Percentiles rank a stretch among this genome's conserved stretches.
Conservation (phyloP, 2,888 invertebrate genomes). For the Synanthedon formicaeformis region DNA sequence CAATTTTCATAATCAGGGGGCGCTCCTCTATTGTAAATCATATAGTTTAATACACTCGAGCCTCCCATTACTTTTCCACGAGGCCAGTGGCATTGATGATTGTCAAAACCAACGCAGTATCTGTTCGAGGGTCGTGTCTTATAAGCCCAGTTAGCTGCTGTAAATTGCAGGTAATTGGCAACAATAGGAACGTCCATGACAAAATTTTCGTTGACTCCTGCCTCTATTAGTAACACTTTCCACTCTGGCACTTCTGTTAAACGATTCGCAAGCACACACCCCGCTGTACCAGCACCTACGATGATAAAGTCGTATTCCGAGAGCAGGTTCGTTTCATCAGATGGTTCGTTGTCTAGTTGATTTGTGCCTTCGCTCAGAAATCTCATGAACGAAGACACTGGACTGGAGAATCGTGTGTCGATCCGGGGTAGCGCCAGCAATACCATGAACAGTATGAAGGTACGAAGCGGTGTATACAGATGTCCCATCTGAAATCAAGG, state of each 20-base stretch:
- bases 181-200: slow-evolving; percentile 82
- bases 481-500: slow-evolving; percentile 42
- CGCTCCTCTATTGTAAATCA: slow-evolving; percentile 83
- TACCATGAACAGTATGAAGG: slow-evolving; percentile 32
- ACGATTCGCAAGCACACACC: slow-evolving; percentile 80
- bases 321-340: slow-evolving; percentile 56
- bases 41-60: slow-evolving; percentile 82
- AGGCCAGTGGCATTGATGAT: slow-evolving; percentile 82
- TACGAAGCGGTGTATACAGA: slow-evolving; percentile 22
- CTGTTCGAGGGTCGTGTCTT: slow-evolving; percentile 80
- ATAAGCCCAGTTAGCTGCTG: slow-evolving; percentile 83
- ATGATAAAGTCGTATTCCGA: slow-evolving; percentile 81
- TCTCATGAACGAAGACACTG: slow-evolving; percentile 61
- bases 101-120: slow-evolving; percentile 81
- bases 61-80: slow-evolving; percentile 88
- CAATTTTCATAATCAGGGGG: slow-evolving; percentile 81
- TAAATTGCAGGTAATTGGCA: slow-evolving; percentile 79
- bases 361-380: slow-evolving; percentile 66
- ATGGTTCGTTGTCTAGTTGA: slow-evolving; percentile 65
- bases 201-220: slow-evolving; percentile 77
- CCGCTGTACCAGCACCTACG: slow-evolving; percentile 85
- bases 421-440: slow-evolving; percentile 23
- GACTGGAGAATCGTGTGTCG: slow-evolving; percentile 35
- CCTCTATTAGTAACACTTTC: slow-evolving; percentile 79
- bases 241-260: slow-evolving; percentile 77